phyloP scores from a whole-genome alignment of 2,888 invertebrate genomes.

The Ditula angustiorana region DNA sequence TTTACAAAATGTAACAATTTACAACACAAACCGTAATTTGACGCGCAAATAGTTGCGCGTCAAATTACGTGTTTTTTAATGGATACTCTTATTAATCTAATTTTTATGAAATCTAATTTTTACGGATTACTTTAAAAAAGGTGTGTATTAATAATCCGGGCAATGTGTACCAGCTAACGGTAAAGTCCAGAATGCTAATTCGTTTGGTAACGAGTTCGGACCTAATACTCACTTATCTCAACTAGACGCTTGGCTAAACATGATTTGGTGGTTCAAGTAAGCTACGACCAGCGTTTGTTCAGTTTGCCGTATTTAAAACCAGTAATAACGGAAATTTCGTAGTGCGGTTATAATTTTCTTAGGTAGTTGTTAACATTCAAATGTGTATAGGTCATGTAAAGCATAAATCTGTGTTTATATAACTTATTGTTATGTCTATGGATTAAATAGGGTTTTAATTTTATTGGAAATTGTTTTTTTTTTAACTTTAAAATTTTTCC shows the following conservation, averaged over 20 bases:
- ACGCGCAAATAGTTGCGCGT: too few species aligned
- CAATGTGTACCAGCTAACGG: slow-evolving; percentile 57
- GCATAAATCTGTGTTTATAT: too few species aligned
- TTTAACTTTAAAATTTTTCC: too few species aligned
- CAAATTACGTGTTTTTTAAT: too few species aligned
- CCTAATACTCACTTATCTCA: slow-evolving; percentile 68
- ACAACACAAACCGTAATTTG: too few species aligned
- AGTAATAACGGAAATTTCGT: background rate
- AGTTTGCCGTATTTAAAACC: background rate
- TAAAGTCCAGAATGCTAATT: slow-evolving; percentile 63
- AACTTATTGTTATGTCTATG: too few species aligned
- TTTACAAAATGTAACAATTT: too few species aligned
- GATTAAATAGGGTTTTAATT: too few species aligned
- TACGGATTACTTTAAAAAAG: slow-evolving; percentile 25
- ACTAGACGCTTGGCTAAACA: slow-evolving; percentile 52
- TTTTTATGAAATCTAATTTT: background rate
- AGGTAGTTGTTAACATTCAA: too few species aligned
- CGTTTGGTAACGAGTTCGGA: slow-evolving; percentile 55
- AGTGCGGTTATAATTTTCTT: background rate
- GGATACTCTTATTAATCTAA: too few species aligned
- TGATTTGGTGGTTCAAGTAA: slow-evolving; percentile 57
- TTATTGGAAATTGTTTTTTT: too few species aligned
- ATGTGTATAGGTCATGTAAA: too few species aligned
- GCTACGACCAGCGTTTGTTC: background rate
- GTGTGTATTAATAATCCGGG: slow-evolving; percentile 40